A percentile compares a stretch with the other conserved stretches of the same genome.
These are phyloP conservation scores for Brotula barbata DNA, from an alignment of 2,797 vertebrate species.

Conservation along the genomic window DNA sequence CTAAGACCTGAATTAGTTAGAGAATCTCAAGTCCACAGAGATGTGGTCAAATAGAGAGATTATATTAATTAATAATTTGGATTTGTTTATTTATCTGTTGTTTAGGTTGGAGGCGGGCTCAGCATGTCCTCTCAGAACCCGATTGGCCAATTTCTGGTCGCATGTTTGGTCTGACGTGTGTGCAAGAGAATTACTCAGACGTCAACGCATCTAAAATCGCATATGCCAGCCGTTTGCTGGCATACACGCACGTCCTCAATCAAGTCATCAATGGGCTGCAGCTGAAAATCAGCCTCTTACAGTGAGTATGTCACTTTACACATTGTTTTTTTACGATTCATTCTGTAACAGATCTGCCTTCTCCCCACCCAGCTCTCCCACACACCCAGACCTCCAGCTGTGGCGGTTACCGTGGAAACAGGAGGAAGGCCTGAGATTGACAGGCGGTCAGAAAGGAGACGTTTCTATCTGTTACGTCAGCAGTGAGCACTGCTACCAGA, in stretches of 20 bases:
- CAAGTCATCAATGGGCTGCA: constrained; percentile 91
- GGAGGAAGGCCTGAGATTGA: constrained; percentile 69
- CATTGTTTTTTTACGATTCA: background rate
- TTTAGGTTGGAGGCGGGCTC: constrained; percentile 88
- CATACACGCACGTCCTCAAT: constrained; percentile 86
- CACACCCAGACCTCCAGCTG: constrained; percentile 90
- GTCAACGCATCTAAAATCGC: constrained; percentile 91
- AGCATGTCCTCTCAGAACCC: constrained; percentile 90
- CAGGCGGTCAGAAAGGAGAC: constrained; percentile 38
- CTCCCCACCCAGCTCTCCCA: constrained; percentile 79
- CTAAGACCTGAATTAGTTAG: too few relatives aligned
- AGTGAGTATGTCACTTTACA: constrained; percentile 78
- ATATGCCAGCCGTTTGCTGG: constrained; percentile 89
- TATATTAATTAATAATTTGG: too few relatives aligned
- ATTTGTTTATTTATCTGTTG: background rate
- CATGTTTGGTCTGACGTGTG: constrained; percentile 93
- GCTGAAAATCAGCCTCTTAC: constrained; percentile 93
- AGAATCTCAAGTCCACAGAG: too few relatives aligned
- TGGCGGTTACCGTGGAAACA: constrained; percentile 94
- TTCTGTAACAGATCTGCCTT: background rate
- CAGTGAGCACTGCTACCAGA: constrained; percentile 98
- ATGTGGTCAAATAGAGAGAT: too few relatives aligned
- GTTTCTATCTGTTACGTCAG: constrained; percentile 87
- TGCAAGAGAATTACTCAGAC: constrained; percentile 90
- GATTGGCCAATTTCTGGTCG: constrained; percentile 90